A percentile compares a stretch with the other conserved stretches of the same genome.
phyloP scores from a whole-genome alignment of 2,113 vertebrate species.

The Scalopus aquaticus region DNA sequence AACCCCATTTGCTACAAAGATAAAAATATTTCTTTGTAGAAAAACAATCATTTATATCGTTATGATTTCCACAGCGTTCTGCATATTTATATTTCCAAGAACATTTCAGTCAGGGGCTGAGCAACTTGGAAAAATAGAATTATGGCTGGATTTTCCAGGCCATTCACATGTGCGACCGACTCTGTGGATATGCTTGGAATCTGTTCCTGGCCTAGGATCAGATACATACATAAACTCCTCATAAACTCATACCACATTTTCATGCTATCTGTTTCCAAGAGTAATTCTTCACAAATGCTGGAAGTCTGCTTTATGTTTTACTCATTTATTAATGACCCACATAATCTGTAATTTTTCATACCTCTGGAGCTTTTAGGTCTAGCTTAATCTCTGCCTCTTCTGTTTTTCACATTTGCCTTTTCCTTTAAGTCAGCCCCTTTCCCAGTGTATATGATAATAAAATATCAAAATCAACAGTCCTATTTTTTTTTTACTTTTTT shows the following conservation, averaged over 20 bases:
- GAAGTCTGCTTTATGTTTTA: conserved; percentile 52
- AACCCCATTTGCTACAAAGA: conserved; percentile 36
- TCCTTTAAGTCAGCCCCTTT: neutral
- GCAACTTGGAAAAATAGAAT: conserved; percentile 58
- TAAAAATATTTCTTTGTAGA: conserved; percentile 42
- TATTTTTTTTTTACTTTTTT: neutral
- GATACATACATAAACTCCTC: conserved; percentile 52
- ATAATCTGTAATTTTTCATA: conserved; percentile 70
- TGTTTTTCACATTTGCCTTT: conserved; percentile 31
- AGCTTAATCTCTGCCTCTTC: conserved; percentile 33
- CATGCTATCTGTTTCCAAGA: conserved; percentile 69
- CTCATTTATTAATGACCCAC: conserved; percentile 65
- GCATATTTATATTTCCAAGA: conserved; percentile 64
- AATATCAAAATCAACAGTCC: conserved; percentile 2
- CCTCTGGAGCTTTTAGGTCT: conserved; percentile 62
- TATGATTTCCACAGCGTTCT: conserved; percentile 52
- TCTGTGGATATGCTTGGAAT: conserved; percentile 70
- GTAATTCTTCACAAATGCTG: conserved; percentile 63
- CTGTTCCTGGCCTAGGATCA: conserved; percentile 65
- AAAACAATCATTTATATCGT: conserved; percentile 44
- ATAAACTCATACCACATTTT: conserved; percentile 63
- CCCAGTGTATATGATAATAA: neutral
- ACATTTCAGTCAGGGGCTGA: conserved; percentile 46
- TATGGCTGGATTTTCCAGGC: conserved; percentile 54
- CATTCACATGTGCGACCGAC: conserved; percentile 48